phyloP scores from a whole-genome alignment of 2,113 vertebrate genomes.

The Ophiodon elongatus region DNA sequence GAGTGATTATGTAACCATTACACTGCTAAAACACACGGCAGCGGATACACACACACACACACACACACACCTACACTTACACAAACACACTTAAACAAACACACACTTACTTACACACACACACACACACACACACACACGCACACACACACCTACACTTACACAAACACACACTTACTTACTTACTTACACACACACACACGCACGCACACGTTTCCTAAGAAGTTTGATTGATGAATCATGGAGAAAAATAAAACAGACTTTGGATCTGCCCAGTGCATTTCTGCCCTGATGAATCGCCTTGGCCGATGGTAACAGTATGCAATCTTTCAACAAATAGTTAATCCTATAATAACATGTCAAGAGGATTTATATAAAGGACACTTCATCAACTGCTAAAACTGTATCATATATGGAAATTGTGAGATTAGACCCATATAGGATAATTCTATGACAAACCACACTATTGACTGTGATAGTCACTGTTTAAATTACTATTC shows the following conservation, averaged over 20 bases:
- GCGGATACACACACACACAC: not conserved
- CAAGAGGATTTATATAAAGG: not conserved
- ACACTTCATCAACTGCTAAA: not conserved
- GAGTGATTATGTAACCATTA: conserved; percentile 22
- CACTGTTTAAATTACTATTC: not conserved
- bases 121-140: conserved; percentile 1
- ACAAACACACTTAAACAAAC: too few relatives aligned
- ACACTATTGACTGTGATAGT: not conserved
- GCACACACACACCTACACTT: too few relatives aligned
- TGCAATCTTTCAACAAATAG: not conserved
- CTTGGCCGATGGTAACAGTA: not conserved
- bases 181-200: too few relatives aligned
- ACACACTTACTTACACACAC: too few relatives aligned
- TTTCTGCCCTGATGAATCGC: conserved; percentile 9
- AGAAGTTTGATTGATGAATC: not conserved
- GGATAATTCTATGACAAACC: not conserved
- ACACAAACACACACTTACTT: too few relatives aligned
- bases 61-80: too few relatives aligned
- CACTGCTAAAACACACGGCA: not conserved
- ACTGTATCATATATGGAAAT: not conserved
- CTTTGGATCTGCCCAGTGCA: not conserved
- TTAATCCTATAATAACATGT: not conserved
- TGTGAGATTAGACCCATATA: not conserved
- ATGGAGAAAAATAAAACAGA: not conserved
- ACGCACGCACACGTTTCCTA: too few relatives aligned